Conservation (phyloP, 1,140 invertebrate species). For the Metopolophium dirhodum region DNA sequence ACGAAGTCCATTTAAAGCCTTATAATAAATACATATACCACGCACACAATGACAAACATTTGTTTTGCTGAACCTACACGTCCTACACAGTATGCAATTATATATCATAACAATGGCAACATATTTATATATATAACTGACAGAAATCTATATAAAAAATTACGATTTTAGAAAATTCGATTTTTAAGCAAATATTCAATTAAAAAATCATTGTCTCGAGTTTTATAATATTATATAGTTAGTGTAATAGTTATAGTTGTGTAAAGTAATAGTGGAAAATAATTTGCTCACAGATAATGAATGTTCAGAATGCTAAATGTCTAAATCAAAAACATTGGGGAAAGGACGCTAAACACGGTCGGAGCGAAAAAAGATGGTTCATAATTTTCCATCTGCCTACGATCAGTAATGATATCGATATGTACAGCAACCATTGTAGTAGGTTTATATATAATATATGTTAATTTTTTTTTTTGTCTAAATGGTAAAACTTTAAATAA, state of each 20-base stretch:
- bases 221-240: neutral
- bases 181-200: neutral
- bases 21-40: neutral
- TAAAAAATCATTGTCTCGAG: neutral
- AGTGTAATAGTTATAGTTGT: neutral
- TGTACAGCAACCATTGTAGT: neutral
- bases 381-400: neutral
- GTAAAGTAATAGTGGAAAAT: neutral
- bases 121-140: neutral
- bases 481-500: neutral
- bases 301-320: neutral
- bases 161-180: neutral
- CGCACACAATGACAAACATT: conserved; percentile 4
- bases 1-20: conserved; percentile 19
- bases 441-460: too few species aligned
- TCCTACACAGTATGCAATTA: neutral
- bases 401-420: too few species aligned
- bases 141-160: neutral
- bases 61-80: neutral
- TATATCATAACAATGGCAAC: neutral
- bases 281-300: neutral
- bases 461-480: neutral
- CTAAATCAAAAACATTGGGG: neutral
- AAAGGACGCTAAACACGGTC: neutral
- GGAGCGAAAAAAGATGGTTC: neutral